These are phyloP conservation scores for Spongilla lacustris DNA, from an alignment of 37 sponge, comb jelly and placozoan genomes.

Conservation along the genomic window DNA sequence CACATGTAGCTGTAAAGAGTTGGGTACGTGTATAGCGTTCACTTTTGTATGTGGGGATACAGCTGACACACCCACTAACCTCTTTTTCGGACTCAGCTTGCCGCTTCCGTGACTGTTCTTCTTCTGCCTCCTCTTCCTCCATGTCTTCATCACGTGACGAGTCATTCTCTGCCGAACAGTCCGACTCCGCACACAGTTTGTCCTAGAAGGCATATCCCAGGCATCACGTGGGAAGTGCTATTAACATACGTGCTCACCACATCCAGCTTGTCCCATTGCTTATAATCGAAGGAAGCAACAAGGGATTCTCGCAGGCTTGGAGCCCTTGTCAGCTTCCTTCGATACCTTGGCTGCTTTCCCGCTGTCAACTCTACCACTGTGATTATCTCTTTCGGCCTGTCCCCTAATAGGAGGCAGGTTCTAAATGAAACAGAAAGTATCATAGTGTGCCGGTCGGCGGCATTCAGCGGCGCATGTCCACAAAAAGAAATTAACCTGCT, in stretches of 20 bases:
- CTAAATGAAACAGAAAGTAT: constrained; percentile 11
- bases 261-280: constrained; percentile 97
- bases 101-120: constrained; percentile 47
- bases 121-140: constrained; percentile 48
- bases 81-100: constrained; percentile 81
- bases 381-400: neutral
- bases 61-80: no score
- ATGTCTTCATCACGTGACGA: constrained; percentile 32
- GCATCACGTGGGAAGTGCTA: no score
- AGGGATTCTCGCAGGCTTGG: constrained; percentile 68
- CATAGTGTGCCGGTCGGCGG: neutral
- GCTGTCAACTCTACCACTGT: neutral
- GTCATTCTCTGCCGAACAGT: constrained; percentile 41
- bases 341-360: neutral
- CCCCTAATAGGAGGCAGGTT: constrained; percentile 61
- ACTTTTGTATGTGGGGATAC: no score
- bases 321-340: constrained; percentile 23
- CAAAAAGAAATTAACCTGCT: constrained; percentile 66
- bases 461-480: neutral
- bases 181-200: constrained; percentile 70
- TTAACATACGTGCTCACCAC: constrained; percentile 81
- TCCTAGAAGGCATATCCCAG: no score
- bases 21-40: no score
- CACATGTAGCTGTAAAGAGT: no score
- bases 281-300: constrained; percentile 90